Evolutionary conservation across 92 coral and sea anemone species (phyloP), one percentile per base, ranked within the genome.

Genomic region (Pocillopora grandis): DNA sequence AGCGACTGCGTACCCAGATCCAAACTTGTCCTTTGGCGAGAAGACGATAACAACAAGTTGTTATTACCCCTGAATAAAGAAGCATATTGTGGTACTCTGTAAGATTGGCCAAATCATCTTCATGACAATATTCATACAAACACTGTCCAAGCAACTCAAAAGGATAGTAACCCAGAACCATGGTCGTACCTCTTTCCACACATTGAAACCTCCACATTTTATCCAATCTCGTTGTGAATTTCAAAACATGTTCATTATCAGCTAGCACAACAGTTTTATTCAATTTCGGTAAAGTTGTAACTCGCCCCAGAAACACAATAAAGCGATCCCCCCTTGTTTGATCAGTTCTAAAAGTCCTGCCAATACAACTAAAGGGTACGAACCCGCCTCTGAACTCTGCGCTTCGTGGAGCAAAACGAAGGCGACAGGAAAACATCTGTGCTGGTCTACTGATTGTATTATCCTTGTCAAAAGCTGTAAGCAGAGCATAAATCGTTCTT

Each of bases 1-100:
- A 91, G 31, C 77, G 70, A 66, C 94, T 91, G 15, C 84, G 85
- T 11, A 91, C 67, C 94, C 94, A 91, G 23, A 91, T 75, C 91
- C 91, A 91, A 10, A 83, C 58, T 18, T 88, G 87, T 7, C 94
- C 94, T 78, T 91, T 91, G 12, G 94, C 88, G 23, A 91, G 66
- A 71, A 82, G 89, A 14, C 91, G 77, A 66, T 84, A 91, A 71
- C 81, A 91, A 55, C 94, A 91, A 17, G 94, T 91, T 21, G 76
- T 91, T 20, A 91, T 85, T n/a, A 84, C 55, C 1, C 94, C 94
- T 15, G 79, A 78, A 80, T 76, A 78, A 19, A 80, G 88, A 0
- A 91, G 60, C 84, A 88, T 80, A 16, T 85, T 80, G 71, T 91
- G 94, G 73, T 91, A 91, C 33, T 73, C 75, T 16, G 81, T 42